Percentiles rank a stretch among this genome's conserved stretches.
Conservation (phyloP, 1,140 invertebrate genomes). For the Brachionus calyciflorus region DNA sequence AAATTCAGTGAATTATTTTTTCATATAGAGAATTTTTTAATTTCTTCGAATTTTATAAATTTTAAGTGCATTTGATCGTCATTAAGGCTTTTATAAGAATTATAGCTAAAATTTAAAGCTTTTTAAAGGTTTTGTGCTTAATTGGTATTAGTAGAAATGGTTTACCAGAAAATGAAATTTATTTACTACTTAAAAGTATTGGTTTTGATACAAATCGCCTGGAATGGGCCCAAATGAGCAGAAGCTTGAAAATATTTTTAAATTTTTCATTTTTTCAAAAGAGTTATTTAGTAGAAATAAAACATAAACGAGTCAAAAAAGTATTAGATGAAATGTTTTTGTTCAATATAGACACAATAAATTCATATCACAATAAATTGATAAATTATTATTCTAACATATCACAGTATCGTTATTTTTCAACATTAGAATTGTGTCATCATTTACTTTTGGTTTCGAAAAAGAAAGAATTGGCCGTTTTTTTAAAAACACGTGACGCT, state of each 20-base stretch:
- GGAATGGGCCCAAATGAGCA: constrained; percentile 21
- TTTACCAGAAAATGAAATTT: constrained; percentile 18
- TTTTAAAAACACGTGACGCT: neutral
- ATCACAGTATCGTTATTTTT: neutral
- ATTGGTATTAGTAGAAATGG: neutral
- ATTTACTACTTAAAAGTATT: neutral
- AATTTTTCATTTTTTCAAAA: constrained; percentile 16
- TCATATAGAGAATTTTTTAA: no score
- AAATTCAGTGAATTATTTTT: no score
- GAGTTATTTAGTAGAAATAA: neutral
- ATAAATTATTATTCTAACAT: neutral
- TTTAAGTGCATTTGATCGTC: no score
- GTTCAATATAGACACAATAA: neutral
- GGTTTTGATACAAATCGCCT: constrained; percentile 21
- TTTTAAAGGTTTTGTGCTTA: neutral
- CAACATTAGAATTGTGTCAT: neutral
- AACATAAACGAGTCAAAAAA: neutral
- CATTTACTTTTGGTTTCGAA: neutral
- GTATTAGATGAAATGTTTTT: neutral
- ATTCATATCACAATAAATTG: constrained; percentile 8
- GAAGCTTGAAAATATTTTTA: constrained; percentile 3
- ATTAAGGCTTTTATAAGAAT: no score
- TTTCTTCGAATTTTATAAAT: no score
- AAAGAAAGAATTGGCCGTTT: neutral
- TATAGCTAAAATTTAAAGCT: neutral